Evolutionary conservation across 2,113 vertebrate species (phyloP), one percentile per base, ranked within the genome.

Genomic region (Herpetotheres cachinnans): DNA sequence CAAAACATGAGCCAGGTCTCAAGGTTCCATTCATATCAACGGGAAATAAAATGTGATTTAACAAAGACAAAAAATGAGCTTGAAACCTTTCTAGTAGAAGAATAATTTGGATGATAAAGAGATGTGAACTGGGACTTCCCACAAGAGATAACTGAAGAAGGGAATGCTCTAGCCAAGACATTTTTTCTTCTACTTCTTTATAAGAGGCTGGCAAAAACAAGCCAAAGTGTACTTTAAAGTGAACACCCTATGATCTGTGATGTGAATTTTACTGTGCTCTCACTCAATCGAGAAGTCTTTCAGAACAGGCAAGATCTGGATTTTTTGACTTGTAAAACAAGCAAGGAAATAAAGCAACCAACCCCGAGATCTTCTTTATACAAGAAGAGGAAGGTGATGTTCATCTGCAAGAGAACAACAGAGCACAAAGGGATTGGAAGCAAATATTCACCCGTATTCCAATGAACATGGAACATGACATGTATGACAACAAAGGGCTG

Each of bases 141-240:
- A n/a, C 27, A 91, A 90, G 59, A 95, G 47, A 79, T 67, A 93
- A 93, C 0, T 90, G 76, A 94, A 95, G 74, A 88, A 95, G 92
- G 36, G 22, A 88, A 82, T 63, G 21, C 6, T 86, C 77, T 93
- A 92, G 90, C 69, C 95, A 95, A 95, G 32, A 52, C 34, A 78
- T 59, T 55, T 89, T 82, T 92, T 79, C 47, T 70, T 81, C 42
- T 80, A 27, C 7, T 58, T 58, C 32, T 84, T 91, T 89, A 9
- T n/a, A 89, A 59, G 61, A 81, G 9, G 7, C 24, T 89, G 58
- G 72, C 14, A 93, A 89, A 90, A 91, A 0, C 40, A 95, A 92
- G 73, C 42, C 16, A 26, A 69, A 59, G 9, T 49, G 25, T 47
- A 36, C 67, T 91, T 86, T 72, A 84, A 91, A 93, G 67, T 44